Evolutionary conservation across 1,140 invertebrate species (phyloP).

Genomic region (Fopius arisanus): DNA sequence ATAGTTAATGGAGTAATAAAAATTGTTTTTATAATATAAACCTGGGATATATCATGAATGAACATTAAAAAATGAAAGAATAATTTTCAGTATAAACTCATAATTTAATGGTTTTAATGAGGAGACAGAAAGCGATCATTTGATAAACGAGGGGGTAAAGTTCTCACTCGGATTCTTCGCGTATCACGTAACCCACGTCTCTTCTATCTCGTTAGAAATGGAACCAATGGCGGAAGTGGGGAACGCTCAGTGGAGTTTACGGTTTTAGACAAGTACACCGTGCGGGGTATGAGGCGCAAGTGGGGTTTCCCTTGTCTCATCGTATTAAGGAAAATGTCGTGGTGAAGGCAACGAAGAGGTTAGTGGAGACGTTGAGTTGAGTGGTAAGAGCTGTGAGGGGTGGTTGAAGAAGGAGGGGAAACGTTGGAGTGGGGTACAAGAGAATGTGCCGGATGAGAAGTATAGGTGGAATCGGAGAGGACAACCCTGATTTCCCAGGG

Average conservation of each 20-base stretch:
- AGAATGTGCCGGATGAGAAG: conserved; percentile 11
- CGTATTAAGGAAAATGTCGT: conserved; percentile 23
- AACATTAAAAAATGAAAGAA: no score
- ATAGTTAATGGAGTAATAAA: no score
- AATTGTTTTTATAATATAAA: no score
- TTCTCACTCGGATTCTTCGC: conserved; percentile 4
- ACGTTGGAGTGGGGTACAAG: background rate
- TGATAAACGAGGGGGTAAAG: conserved; percentile 15
- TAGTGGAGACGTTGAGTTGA: conserved; percentile 15
- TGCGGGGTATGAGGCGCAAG: conserved; percentile 25
- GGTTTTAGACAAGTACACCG: conserved; percentile 33
- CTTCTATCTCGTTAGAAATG: conserved; percentile 35
- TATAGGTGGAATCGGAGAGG: conserved; percentile 45
- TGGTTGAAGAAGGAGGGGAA: background rate
- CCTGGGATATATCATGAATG: no score
- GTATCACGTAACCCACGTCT: conserved; percentile 33
- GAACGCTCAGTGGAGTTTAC: conserved; percentile 23
- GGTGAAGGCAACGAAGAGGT: conserved; percentile 16
- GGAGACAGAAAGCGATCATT: conserved; percentile 13
- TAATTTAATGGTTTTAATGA: background rate
- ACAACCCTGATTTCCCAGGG: conserved; percentile 61
- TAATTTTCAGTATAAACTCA: no score
- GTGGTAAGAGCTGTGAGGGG: conserved; percentile 3
- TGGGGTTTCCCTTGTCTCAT: conserved; percentile 7
- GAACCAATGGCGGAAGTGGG: conserved; percentile 21